A percentile compares a stretch with the other conserved stretches of the same genome.
Evolutionary conservation across 2,797 vertebrate genomes (phyloP).

Genomic region (Paguma larvata): DNA sequence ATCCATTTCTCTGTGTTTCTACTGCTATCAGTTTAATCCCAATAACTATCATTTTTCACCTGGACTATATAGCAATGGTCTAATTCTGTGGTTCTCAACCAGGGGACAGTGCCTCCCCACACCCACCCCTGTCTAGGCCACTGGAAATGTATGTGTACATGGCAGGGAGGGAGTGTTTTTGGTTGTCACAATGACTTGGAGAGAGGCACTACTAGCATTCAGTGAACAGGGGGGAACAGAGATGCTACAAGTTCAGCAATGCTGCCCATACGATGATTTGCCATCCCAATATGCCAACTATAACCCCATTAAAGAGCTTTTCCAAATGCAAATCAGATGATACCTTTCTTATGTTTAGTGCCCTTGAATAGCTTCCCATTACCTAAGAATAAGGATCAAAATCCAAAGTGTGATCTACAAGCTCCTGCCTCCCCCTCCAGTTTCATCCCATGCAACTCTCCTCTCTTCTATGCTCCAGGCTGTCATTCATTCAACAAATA

Average conservation of each 20-base stretch:
- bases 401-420: background rate
- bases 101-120: background rate
- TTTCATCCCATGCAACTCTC: background rate
- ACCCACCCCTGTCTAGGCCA: background rate
- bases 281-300: background rate
- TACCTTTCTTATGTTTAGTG: background rate
- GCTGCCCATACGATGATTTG: background rate
- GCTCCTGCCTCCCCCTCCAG: background rate
- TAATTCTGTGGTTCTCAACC: conserved; percentile 41
- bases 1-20: conserved; percentile 30
- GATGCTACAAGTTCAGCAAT: background rate
- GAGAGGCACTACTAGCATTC: background rate
- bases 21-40: background rate
- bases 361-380: background rate
- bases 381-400: conserved; percentile 40
- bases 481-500: background rate
- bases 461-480: conserved; percentile 5
- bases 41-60: background rate
- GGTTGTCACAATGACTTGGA: background rate
- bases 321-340: conserved; percentile 21
- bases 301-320: background rate
- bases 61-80: background rate
- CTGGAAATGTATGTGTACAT: background rate
- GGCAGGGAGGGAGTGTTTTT: background rate
- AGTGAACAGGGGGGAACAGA: background rate